Percentiles rank a stretch among this genome's conserved stretches.
These are phyloP conservation scores for Drosophila takahashii DNA, from an alignment of 1,140 invertebrate genomes.

Conservation along the genomic window DNA sequence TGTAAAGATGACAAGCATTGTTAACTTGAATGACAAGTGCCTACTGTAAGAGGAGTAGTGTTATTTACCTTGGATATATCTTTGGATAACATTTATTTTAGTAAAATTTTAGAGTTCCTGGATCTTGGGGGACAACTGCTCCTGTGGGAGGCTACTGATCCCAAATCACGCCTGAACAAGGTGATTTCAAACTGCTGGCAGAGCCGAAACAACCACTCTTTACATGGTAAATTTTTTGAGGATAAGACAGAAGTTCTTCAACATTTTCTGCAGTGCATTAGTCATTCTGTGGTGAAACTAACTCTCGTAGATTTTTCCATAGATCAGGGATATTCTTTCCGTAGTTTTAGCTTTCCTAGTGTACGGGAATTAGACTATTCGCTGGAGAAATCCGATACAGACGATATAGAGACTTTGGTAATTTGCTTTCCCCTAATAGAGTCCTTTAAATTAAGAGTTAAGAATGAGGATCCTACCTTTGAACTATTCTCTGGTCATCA, in stretches of 20 bases:
- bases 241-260: background rate
- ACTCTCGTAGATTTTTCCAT: slow-evolving; percentile 1
- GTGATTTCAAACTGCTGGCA: slow-evolving; percentile 21
- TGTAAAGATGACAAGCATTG: slow-evolving; percentile 1
- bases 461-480: background rate
- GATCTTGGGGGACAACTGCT: slow-evolving; percentile 17
- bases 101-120: slow-evolving; percentile 26
- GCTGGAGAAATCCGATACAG: background rate
- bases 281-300: background rate
- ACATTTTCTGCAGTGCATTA: slow-evolving; percentile 17
- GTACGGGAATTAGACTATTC: slow-evolving; percentile 8
- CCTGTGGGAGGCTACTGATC: slow-evolving; percentile 32
- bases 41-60: slow-evolving; percentile 27
- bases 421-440: slow-evolving; percentile 24
- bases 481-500: slow-evolving; percentile 1
- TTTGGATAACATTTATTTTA: background rate
- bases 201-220: background rate
- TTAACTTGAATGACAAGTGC: slow-evolving; percentile 18
- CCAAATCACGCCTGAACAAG: background rate
- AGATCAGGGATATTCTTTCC: slow-evolving; percentile 1
- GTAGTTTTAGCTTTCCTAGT: slow-evolving; percentile 5
- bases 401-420: slow-evolving; percentile 10
- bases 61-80: too few species aligned
- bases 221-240: background rate
- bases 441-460: slow-evolving; percentile 6